Evolutionary conservation across 2,888 invertebrate genomes (phyloP), one percentile per base, ranked within the genome.

Genomic region (Drosophila lutescens): DNA sequence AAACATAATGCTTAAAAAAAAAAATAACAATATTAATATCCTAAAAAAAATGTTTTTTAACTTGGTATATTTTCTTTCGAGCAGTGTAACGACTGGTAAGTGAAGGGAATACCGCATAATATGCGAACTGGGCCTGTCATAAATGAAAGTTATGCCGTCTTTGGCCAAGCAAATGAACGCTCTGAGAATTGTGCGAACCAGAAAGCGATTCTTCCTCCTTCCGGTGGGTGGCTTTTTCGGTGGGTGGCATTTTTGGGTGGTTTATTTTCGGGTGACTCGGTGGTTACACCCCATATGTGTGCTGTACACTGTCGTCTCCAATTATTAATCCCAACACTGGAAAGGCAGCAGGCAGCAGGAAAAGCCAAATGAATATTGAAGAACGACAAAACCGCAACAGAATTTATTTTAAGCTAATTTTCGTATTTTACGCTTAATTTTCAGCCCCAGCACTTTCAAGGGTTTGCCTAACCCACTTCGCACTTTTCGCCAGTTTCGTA

Each of bases 371-470:
- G 60, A 79, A 79, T 77, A 79, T 81, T 77, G 77, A 82, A 71
- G 79, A 72, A 61, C 83, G 63, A 72, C 59, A 55, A 58, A 83
- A 72, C 86, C 70, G 66, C 74, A 71, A 66, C 66, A 66, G 49
- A 71, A 71, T 74, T 71, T 87, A 87, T 85, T 82, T 85, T 79
- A 82, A 82, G 82, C 88, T 82, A 87, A 82, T 87, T 82, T 82
- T 82, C 81, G 74, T 87, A 87, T 81, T 85, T 82, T 85, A 57
- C 86, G 85, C 88, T 85, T 87, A 87, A 85, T 87, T 85, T 85
- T 77, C 83, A 82, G 62, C 71, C 74, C 74, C 46, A 47, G 30
- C 60, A 44, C 62, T 47, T 26, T 26, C 55, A 41, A 40, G 30
- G 44, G 51, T 38, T 44, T 55, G 63, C 77, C 77, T 68, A 79